These are phyloP conservation scores for Eucera pruinosa DNA, from an alignment of 2,888 invertebrate genomes.

Conservation along the genomic window DNA sequence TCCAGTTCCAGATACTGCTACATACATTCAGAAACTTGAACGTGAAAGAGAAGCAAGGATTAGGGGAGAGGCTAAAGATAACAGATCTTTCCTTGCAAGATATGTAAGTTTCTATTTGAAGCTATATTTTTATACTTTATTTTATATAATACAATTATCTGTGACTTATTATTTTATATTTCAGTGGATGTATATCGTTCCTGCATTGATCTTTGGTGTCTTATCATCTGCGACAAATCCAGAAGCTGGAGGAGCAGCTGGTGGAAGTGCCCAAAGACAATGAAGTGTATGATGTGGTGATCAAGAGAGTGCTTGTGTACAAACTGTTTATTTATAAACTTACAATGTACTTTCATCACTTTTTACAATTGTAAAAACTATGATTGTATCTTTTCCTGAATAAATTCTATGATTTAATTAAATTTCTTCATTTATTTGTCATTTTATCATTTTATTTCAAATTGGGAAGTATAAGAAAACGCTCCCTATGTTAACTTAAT, in stretches of 20 bases:
- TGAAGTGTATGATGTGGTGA: slow-evolving; percentile 57
- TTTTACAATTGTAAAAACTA: slow-evolving; percentile 40
- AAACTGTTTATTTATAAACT: slow-evolving; percentile 53
- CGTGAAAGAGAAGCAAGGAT: slow-evolving; percentile 95
- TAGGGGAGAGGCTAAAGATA: slow-evolving; percentile 95
- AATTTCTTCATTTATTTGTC: neutral
- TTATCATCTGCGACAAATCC: slow-evolving; percentile 94
- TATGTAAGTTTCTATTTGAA: slow-evolving; percentile 89
- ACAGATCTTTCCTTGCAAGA: slow-evolving; percentile 98
- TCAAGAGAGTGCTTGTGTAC: slow-evolving; percentile 39
- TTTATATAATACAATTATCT: neutral
- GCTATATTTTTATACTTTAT: neutral
- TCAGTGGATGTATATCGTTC: slow-evolving; percentile 99
- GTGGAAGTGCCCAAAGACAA: slow-evolving; percentile 78
- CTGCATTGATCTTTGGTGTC: slow-evolving; percentile 95
- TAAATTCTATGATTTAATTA: slow-evolving; percentile 59
- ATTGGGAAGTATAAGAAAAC: neutral
- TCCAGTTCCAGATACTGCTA: slow-evolving; percentile 97
- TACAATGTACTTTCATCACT: slow-evolving; percentile 58
- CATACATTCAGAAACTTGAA: slow-evolving; percentile 97
- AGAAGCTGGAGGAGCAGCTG: slow-evolving; percentile 85
- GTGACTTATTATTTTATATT: slow-evolving; percentile 83
- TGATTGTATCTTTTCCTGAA: slow-evolving; percentile 57
- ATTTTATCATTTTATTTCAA: neutral
- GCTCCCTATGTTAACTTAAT: neutral